Evolutionary conservation across 1,140 invertebrate genomes (phyloP).

Genomic region (Aphidius gifuensis): DNA sequence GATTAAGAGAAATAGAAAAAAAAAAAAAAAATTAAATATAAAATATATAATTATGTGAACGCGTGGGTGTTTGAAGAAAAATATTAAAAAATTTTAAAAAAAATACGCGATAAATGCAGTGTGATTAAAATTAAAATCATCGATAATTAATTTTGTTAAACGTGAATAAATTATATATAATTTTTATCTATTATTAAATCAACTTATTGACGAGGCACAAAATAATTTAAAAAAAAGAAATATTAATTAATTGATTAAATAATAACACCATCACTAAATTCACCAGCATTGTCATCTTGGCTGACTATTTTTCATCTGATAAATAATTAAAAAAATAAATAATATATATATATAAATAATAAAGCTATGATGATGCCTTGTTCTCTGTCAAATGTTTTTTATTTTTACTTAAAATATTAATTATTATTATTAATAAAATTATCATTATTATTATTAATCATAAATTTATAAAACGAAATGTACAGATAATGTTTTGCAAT

Average conservation of each 20-base stretch:
- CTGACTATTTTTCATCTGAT: background rate
- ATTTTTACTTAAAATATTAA: slow-evolving; percentile 15
- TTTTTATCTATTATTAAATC: too few species aligned
- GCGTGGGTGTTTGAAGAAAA: slow-evolving; percentile 2
- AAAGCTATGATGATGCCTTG: background rate
- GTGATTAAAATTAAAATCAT: background rate
- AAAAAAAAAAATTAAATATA: slow-evolving; percentile 7
- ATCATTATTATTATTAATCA: slow-evolving; percentile 1
- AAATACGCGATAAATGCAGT: background rate
- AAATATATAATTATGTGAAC: slow-evolving; percentile 1
- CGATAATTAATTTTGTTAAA: background rate
- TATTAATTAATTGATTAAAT: too few species aligned
- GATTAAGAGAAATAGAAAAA: background rate
- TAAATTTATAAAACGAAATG: slow-evolving; percentile 3
- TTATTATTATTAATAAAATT: slow-evolving; percentile 18
- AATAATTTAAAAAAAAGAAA: too few species aligned
- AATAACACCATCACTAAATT: too few species aligned
- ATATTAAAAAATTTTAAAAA: background rate
- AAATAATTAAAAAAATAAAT: background rate
- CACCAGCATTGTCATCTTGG: too few species aligned
- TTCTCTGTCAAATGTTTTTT: slow-evolving; percentile 15
- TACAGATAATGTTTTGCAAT: slow-evolving; percentile 5
- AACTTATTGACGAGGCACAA: too few species aligned
- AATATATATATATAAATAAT: background rate
- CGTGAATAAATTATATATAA: background rate